phyloP scores from a whole-genome alignment of 2,888 invertebrate genomes.

The Caenorhabditis uteleia region DNA sequence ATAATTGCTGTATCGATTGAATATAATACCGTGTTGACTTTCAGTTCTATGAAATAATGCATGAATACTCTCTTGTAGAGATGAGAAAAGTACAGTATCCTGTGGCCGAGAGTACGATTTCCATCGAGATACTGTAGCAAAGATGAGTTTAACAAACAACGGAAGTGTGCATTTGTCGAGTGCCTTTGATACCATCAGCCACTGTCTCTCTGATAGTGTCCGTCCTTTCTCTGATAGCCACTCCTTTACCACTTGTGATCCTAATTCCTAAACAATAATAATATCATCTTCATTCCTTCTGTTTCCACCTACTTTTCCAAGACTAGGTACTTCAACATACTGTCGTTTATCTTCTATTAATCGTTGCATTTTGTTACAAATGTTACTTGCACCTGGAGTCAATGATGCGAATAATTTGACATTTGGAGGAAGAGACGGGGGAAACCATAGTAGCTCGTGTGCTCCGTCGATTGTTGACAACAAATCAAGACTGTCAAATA shows the following conservation, averaged over 20 bases:
- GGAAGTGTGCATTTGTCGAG: constrained; percentile 78
- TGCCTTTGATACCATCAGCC: constrained; percentile 55
- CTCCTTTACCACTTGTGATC: constrained; percentile 84
- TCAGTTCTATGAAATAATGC: constrained; percentile 74
- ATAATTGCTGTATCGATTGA: neutral
- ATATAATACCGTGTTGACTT: constrained; percentile 71
- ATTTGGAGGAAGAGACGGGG: constrained; percentile 81
- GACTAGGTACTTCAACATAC: constrained; percentile 85
- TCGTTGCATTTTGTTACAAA: constrained; percentile 52
- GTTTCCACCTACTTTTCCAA: constrained; percentile 73
- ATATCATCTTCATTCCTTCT: neutral
- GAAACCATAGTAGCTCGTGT: constrained; percentile 93
- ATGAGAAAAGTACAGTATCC: constrained; percentile 86
- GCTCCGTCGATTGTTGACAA: constrained; percentile 91
- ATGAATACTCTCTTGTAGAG: constrained; percentile 62
- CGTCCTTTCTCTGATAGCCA: constrained; percentile 91
- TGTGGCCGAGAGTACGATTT: constrained; percentile 91
- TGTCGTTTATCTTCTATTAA: constrained; percentile 88
- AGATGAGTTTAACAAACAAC: constrained; percentile 94
- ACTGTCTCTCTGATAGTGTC: constrained; percentile 79
- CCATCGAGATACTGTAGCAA: constrained; percentile 92
- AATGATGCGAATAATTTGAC: constrained; percentile 57
- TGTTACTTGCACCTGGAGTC: constrained; percentile 55
- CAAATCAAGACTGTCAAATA: constrained; percentile 95
- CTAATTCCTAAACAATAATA: constrained; percentile 80